phyloP scores from a whole-genome alignment of 2,888 invertebrate species.

The Argyra leucocephala region DNA sequence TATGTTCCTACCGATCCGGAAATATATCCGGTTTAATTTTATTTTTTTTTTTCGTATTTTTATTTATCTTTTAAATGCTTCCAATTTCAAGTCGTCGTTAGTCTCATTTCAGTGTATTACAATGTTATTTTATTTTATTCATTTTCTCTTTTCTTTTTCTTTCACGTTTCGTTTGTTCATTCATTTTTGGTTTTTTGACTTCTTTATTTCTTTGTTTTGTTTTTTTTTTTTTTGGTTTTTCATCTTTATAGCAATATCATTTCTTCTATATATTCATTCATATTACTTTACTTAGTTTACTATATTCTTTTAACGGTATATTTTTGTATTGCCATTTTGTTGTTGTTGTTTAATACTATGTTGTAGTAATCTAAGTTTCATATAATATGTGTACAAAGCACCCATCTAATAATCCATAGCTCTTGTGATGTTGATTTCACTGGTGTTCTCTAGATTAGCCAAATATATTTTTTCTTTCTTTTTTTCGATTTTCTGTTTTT shows the following conservation, averaged over 20 bases:
- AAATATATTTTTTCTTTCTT: not conserved
- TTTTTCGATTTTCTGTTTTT: no score
- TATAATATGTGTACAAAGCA: no score
- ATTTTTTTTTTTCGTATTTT: not conserved
- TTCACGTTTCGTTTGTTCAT: not conserved
- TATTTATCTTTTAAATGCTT: constrained; percentile 4
- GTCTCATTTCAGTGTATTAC: not conserved
- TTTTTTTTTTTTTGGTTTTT: no score
- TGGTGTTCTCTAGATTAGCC: not conserved
- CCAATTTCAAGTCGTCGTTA: not conserved
- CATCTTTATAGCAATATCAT: no score
- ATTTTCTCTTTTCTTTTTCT: not conserved
- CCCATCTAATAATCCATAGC: not conserved
- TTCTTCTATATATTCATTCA: no score
- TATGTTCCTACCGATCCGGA: not conserved
- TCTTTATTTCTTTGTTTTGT: no score
- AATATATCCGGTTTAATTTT: constrained; percentile 2
- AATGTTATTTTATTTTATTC: not conserved
- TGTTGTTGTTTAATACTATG: no score
- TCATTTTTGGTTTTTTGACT: no score
- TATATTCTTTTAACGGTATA: no score
- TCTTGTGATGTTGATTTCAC: not conserved
- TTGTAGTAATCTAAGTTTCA: no score
- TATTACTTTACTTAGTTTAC: no score
- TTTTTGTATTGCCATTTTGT: no score